phyloP scores from a whole-genome alignment of 1,140 invertebrate species.

The Steinernema khuongi region DNA sequence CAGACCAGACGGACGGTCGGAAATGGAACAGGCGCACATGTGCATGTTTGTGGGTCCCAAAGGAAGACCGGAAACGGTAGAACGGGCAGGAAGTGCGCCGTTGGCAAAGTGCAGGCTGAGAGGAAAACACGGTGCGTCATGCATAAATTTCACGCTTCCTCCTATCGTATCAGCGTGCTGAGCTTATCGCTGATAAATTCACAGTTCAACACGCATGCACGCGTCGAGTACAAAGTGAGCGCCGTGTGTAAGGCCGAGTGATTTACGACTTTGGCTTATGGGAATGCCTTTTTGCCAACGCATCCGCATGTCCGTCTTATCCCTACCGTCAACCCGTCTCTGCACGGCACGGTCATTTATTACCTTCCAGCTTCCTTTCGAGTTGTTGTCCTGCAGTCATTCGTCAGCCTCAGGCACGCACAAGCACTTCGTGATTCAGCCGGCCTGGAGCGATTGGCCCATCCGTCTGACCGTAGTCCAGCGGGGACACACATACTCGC shows the following conservation, averaged over 20 bases:
- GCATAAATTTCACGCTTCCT: not conserved
- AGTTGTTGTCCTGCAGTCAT: not conserved
- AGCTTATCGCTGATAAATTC: no score
- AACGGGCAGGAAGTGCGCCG: not conserved
- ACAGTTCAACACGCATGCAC: no score
- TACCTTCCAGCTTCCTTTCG: not conserved
- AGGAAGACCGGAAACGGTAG: not conserved
- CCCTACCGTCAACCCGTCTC: not conserved
- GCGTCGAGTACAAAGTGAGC: not conserved
- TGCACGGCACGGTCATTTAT: not conserved
- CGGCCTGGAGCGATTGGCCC: not conserved
- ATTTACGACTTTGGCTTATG: slow-evolving; percentile 11
- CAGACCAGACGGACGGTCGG: not conserved
- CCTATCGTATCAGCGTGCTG: no score
- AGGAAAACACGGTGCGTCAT: no score
- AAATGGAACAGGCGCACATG: not conserved
- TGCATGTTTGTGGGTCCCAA: not conserved
- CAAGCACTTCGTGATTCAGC: not conserved
- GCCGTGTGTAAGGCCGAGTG: not conserved
- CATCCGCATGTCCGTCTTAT: not conserved
- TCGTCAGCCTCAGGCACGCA: no score
- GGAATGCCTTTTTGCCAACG: slow-evolving; percentile 4
- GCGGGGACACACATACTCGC: not conserved
- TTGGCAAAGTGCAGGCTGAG: slow-evolving; percentile 7
- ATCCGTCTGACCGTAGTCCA: not conserved